Base-by-base conservation (phyloP, 2,888 invertebrate species). In the Napeogenes sylphis region DNA sequence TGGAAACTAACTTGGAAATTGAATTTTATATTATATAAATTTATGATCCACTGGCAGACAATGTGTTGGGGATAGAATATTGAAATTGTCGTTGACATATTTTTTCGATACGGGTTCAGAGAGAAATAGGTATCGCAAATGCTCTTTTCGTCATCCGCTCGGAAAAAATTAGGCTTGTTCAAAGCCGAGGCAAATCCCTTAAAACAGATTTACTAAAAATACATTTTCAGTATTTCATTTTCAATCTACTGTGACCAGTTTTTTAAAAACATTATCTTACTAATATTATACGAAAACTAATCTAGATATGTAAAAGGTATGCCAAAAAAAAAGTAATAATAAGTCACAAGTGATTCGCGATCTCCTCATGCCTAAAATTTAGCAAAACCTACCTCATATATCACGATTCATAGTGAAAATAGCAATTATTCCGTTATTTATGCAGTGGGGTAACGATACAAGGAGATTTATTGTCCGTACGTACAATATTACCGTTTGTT, bases 361-460 rank as follows among this genome's bases (percentile, higher is more conserved):
- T 51, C 51, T 51, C 53, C 69, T 72, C 73, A 70, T 71, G 76
- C 75, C 78, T 78, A 78, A 81, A 81, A 79, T 79, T 73, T 77
- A 73, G 75, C 78, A 76, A 77, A 80, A 80, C 79, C 80, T 77
- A 77, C 77, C 81, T 79, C 84, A 79, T 87, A 84, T 83, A 82
- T 87, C 87, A 87, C 71, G 70, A 68, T 68, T 70, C 70, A 71
- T 73, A 80, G 83, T 78, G 76, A 72, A 77, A 80, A 77, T 76
- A 78, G 83, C 85, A 87, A 87, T 87, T 87, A 86, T 83, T 79
- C 75, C 69, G 83, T 86, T 86, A 87, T 87, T 87, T 87, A 87
- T 86, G 84, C 77, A 77, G 73, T 73, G 73, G 79, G 78, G 79
- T 73, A 72, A 77, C 77, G 75, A 78, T 75, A 74, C 73, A 71